Conservation (phyloP, 1,140 invertebrate species). For the Babylonia areolata region DNA sequence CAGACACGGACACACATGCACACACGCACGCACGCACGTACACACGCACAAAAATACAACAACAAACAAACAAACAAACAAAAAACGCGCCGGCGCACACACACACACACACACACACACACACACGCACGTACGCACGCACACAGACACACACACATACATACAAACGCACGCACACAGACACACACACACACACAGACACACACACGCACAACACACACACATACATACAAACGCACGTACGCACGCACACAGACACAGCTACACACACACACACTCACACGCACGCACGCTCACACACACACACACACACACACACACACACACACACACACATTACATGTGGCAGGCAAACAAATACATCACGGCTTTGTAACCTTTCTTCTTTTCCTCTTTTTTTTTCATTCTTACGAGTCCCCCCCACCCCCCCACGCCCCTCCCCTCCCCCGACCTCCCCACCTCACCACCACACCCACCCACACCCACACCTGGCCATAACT, state of each 20-base stretch:
- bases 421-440: no score
- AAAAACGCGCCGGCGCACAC: background rate
- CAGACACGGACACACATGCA: background rate
- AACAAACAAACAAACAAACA: no score
- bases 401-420: no score
- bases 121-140: background rate
- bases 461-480: no score
- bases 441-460: no score
- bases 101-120: background rate
- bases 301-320: constrained; percentile 19
- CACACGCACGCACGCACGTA: background rate
- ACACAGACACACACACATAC: background rate
- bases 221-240: background rate
- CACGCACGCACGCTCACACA: background rate
- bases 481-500: no score
- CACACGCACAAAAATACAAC: background rate
- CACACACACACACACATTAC: background rate
- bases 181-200: background rate
- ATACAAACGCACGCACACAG: background rate
- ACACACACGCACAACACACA: background rate
- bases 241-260: constrained; percentile 1
- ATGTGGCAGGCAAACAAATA: background rate
- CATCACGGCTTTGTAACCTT: background rate
- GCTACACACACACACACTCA: background rate
- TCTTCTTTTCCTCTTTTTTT: background rate